Evolutionary conservation across 2,888 invertebrate genomes (phyloP), one percentile per base, ranked within the genome.

Genomic region (Biston betularia): DNA sequence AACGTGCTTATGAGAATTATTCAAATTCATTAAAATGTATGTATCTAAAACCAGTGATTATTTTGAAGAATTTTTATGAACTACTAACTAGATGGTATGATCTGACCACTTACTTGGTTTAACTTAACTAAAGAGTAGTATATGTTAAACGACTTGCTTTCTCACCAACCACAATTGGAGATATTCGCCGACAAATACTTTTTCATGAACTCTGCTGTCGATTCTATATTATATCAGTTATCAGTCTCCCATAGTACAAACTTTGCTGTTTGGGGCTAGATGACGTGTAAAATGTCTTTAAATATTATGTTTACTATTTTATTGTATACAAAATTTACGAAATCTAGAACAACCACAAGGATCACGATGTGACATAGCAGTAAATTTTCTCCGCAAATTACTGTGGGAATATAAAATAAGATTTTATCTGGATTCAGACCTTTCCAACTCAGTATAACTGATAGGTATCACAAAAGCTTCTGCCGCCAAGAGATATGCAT

Each of bases 371-470:
- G 24, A 24, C 3, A 3, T 24, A 48, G 38, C 35, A n/a, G 59
- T 15, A 38, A 63, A 63, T 56, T 46, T 63, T 56, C 56, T 55
- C 56, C 35, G 33, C 46, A 46, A 57, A 48, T 58, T 12, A 35
- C 61, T 66, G 66, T 66, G 66, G 66, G 61, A 66, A 66, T 62
- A 11, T 48, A 44, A 56, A 65, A 55, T 59, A 65, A 55, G 52
- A 61, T 66, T 42, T n/a, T 38, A 38, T 38, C 61, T 9, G 8
- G 46, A 57, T 66, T 45, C 48, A 66, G 57, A 65, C 49, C 50
- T 61, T 42, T 40, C n/a, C 38, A 9, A 42, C 63, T 35, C 52
- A 42, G 24, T 11, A 35, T 49, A 57, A 50, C 63, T 52, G 63
- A 64, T 64, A 38, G 45, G 40, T 50, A 64, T 64, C 63, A 15